Evolutionary conservation across 2,113 vertebrate genomes (phyloP).

Genomic region (Trogon melanurus): DNA sequence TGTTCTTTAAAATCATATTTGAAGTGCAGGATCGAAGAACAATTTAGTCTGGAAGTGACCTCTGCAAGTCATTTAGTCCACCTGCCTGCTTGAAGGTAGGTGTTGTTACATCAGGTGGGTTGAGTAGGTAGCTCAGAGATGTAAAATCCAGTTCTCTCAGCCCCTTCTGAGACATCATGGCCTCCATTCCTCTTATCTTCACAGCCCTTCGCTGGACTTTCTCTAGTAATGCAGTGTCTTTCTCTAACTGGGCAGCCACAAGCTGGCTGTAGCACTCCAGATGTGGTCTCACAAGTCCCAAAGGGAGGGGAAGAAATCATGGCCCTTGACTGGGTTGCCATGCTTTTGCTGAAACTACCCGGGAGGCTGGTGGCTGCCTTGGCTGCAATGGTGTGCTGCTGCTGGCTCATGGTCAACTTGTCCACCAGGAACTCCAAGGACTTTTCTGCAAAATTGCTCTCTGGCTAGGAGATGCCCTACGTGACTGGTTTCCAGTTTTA

Average conservation of each 20-base stretch:
- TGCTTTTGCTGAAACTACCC: neutral
- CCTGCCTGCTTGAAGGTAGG: neutral
- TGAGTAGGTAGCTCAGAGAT: neutral
- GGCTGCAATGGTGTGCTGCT: rapidly evolving
- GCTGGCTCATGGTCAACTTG: neutral
- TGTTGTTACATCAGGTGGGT: neutral
- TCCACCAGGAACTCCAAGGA: neutral
- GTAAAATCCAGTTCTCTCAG: neutral
- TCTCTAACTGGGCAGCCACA: neutral
- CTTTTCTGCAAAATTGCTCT: neutral
- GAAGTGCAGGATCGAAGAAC: neutral
- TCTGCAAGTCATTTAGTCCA: neutral
- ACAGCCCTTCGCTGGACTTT: neutral
- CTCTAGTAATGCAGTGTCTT: neutral
- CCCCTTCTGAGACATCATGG: neutral
- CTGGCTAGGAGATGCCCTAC: neutral
- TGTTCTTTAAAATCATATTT: neutral
- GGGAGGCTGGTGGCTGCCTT: neutral
- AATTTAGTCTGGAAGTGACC: neutral
- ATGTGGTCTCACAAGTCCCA: neutral
- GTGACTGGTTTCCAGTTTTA: neutral
- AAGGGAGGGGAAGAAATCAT: neutral
- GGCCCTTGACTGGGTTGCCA: neutral
- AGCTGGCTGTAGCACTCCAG: neutral
- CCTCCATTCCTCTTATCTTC: neutral